Conservation (phyloP, 2,888 invertebrate genomes). For the Diaphora mendica region DNA sequence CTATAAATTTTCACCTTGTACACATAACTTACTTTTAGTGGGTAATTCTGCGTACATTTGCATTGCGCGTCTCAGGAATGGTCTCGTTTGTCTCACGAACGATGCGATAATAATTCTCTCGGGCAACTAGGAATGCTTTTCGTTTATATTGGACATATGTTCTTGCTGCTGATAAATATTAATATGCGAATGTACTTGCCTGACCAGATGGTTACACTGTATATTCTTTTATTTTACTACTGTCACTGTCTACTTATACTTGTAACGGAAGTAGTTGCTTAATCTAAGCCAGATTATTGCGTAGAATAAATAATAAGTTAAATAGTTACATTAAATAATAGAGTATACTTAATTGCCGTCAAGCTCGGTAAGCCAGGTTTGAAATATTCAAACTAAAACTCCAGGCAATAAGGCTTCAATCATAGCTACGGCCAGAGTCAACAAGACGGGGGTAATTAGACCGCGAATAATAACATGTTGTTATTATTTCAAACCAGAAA, state of each 20-base stretch:
- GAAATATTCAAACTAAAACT: not conserved
- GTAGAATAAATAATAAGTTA: too few species aligned
- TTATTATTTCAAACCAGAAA: not conserved
- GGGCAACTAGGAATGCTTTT: not conserved
- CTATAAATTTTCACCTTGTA: slow-evolving; percentile 6
- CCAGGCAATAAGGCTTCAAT: not conserved
- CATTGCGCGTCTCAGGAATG: slow-evolving; percentile 1
- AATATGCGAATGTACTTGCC: not conserved
- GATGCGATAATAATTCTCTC: slow-evolving; percentile 4
- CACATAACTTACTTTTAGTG: slow-evolving; percentile 16
- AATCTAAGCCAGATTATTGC: too few species aligned
- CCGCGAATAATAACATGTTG: not conserved
- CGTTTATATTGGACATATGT: not conserved
- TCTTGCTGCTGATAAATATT: not conserved
- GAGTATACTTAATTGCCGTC: not conserved
- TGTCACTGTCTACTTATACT: too few species aligned
- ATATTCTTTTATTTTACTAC: too few species aligned
- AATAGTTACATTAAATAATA: not conserved
- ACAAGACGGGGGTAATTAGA: not conserved
- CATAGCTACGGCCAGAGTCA: not conserved
- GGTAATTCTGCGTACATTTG: not conserved
- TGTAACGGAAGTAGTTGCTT: too few species aligned
- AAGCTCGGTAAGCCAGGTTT: not conserved
- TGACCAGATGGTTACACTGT: too few species aligned
- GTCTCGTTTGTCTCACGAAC: slow-evolving; percentile 5